Evolutionary conservation across 2,888 invertebrate genomes (phyloP), one percentile per base, ranked within the genome.

Genomic region (Pollenia amentaria): DNA sequence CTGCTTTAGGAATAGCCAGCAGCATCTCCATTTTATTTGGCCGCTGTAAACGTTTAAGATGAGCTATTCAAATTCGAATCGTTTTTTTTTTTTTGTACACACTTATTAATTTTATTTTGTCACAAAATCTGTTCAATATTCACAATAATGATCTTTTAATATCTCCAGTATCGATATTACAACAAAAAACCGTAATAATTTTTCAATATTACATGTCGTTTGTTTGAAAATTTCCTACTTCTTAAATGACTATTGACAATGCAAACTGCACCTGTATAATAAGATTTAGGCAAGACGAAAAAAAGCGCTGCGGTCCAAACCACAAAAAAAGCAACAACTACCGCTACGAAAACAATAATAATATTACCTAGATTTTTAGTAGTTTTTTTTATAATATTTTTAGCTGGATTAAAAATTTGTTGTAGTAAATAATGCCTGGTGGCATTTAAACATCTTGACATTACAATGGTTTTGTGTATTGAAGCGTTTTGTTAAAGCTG

Each of bases 361-460:
- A 57, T 14, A 57, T 79, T 73, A 40, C 78, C 29, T n/a, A 75
- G 48, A 60, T 73, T 75, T 84, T 65, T 38, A 16, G 29, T 29
- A 6, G 1, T 29, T 0, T 29, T 29, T 67, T 51, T 46, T 44
- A 29, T 29, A 29, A 29, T 14, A 18, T 53, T 64, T 69, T 57
- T 29, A 29, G 29, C 29, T 29, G 29, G 42, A 46, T 18, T 48
- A 55, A 79, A 73, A 75, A n/a, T 44, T 64, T 70, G 51, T 46
- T 79, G 51, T 55, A 72, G 80, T 67, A 78, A 80, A 76, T 80
- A 80, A 83, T 83, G 80, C 76, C 84, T 87, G 80, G 80, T 87
- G 87, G 87, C 87, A 87, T 87, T 87, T 84, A 87, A 87, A 84
- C 77, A 77, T 67, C 77, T 84, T 87, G 87, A 87, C 87, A 87